Base-by-base conservation (phyloP, 1,140 invertebrate species). In the Heterodera schachtii region DNA sequence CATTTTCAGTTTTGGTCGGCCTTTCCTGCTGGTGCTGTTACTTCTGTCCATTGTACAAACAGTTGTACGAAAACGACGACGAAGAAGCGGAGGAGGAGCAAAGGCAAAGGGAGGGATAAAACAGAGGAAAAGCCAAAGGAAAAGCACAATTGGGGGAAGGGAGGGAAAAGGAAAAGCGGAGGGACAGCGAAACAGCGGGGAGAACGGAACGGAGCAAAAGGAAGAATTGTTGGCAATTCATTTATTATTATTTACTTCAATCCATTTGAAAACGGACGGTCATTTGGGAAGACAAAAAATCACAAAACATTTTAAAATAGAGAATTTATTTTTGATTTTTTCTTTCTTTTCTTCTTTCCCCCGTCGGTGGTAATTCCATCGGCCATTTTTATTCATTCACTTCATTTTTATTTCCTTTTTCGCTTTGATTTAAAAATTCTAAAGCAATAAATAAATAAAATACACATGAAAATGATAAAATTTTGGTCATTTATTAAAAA, bases 11-110 rank as follows among this genome's bases (percentile, higher is more conserved):
- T 43, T 67, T 89, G n/a, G 85, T 90, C 71, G 84, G 81, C 0
- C 83, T 89, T 7, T 88, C 87, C 1, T 89, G 88, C 78, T 89
- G 88, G 88, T 89, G 88, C 73, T 90, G 89, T 64, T 90, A 78
- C 73, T 89, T 89, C 69, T 89, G 88, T 82, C 88, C 88, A 43
- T 75, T 89, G 13, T 89, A 90, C 84, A 89, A 89, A 64, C 82
- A 84, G 71, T 52, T 87, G 41, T 87, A 86, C 66, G 77, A 78
- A 49, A 19, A 78, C 47, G 76, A 78, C 9, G 66, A 66, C n/a
- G 66, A 78, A 21, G 70, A 69, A 9, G 70, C 41, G 44, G 9
- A 13, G 70, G 21, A 13, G 57, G 11, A 64, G 57, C 57, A 64
- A 19, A 19, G 16, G 57, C 11, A 64, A 64, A 19, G 57, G 57